These are phyloP conservation scores for Macrochelys suwanniensis DNA, from an alignment of 2,797 vertebrate genomes.

Conservation along the genomic window DNA sequence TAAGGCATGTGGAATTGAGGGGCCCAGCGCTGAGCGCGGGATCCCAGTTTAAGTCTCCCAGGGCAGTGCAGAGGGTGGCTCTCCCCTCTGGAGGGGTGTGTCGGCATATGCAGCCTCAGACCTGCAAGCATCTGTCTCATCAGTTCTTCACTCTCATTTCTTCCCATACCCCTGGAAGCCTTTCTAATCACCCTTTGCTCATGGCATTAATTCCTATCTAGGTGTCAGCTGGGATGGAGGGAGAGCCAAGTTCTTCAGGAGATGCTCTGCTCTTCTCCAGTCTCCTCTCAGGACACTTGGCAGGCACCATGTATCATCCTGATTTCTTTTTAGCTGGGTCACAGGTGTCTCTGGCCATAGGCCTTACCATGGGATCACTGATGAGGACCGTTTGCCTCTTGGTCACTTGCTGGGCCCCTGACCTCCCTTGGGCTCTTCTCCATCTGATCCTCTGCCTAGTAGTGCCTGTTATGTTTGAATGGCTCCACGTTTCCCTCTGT, in stretches of 20 bases:
- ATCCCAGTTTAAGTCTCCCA: background rate
- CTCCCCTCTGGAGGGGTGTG: background rate
- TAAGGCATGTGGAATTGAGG: background rate
- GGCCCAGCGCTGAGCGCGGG: background rate
- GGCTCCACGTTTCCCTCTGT: background rate
- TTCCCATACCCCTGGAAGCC: background rate
- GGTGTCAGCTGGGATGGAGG: background rate
- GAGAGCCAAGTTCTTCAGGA: background rate
- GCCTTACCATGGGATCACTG: background rate
- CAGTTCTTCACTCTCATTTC: background rate
- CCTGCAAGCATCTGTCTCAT: background rate
- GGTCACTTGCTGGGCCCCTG: background rate
- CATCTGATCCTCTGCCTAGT: background rate
- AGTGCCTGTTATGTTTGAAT: background rate
- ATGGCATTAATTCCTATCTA: background rate
- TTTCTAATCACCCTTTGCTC: conserved; percentile 39
- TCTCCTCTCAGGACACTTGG: background rate
- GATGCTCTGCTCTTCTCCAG: background rate
- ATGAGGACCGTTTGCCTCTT: background rate
- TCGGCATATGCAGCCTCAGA: fast-evolving
- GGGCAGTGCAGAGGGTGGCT: background rate
- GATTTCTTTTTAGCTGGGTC: background rate
- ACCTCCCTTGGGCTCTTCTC: background rate
- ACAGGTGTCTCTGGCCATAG: background rate
- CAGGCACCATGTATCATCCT: fast-evolving